phyloP scores from a whole-genome alignment of 1,140 invertebrate genomes.

The Prorops nasuta region DNA sequence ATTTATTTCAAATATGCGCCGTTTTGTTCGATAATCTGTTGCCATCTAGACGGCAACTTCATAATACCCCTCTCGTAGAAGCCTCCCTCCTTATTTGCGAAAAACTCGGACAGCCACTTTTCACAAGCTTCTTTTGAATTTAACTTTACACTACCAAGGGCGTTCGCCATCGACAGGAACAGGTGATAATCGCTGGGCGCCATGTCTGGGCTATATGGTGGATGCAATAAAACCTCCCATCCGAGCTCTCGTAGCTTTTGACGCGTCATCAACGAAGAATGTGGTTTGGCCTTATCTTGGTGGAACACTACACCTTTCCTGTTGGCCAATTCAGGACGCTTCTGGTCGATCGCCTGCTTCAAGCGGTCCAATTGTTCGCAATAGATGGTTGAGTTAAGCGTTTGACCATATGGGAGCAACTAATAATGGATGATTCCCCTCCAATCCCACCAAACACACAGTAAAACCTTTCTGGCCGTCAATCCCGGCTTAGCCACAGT shows the following conservation, averaged over 20 bases:
- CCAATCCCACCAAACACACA: slow-evolving; percentile 20
- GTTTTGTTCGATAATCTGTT: slow-evolving; percentile 5
- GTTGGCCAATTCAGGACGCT: slow-evolving; percentile 17
- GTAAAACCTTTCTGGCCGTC: slow-evolving; percentile 15
- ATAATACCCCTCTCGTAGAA: slow-evolving; percentile 1
- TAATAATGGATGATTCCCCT: slow-evolving; percentile 16
- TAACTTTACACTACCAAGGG: background rate
- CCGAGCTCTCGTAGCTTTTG: slow-evolving; percentile 6
- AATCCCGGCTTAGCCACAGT: slow-evolving; percentile 20
- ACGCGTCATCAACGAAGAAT: slow-evolving; percentile 26
- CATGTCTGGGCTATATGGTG: slow-evolving; percentile 18
- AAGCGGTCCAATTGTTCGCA: slow-evolving; percentile 18
- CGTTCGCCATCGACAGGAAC: background rate
- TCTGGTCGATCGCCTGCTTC: slow-evolving; percentile 15
- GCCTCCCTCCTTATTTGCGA: slow-evolving; percentile 14
- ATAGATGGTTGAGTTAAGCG: slow-evolving; percentile 14
- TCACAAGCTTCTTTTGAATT: slow-evolving; percentile 6
- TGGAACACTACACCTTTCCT: slow-evolving; percentile 34
- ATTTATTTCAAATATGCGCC: slow-evolving; percentile 4
- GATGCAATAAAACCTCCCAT: slow-evolving; percentile 17
- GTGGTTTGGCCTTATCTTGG: slow-evolving; percentile 42
- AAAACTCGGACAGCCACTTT: slow-evolving; percentile 23
- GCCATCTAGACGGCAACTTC: slow-evolving; percentile 4
- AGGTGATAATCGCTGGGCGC: slow-evolving; percentile 16
- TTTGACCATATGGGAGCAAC: slow-evolving; percentile 13